Base-by-base conservation (phyloP, 2,888 invertebrate genomes). In the Agonopterix subpropinquella region DNA sequence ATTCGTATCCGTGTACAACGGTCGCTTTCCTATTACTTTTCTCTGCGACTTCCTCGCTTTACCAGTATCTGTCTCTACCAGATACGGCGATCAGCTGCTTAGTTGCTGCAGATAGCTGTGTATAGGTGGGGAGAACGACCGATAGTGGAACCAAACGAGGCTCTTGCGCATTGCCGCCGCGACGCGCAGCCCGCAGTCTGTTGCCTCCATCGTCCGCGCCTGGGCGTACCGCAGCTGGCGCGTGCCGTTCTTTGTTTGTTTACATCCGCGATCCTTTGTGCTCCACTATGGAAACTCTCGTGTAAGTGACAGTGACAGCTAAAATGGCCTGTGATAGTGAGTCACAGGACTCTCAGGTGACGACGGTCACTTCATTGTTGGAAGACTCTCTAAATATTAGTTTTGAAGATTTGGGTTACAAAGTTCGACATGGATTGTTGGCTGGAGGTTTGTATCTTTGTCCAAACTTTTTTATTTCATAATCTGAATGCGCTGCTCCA, bases 371-470 rank as follows among this genome's bases (percentile, higher is more conserved):
- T n/a, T 75, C 83, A 5, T 58, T 76, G 8, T 68, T 74, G 2
- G 87, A 86, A 58, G 84, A 86, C 58, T 73, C 90, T 28, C 83
- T 93, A 45, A 91, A 92, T 67, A 88, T 95, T 58, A 90, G 91
- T 55, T 95, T 94, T 70, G 87, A 89, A 65, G 89, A 93, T 64
- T 76, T 95, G 52, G 90, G 89, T 44, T 94, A 93, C 71, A 87
- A 87, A 15, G 92, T 94, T 8, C 89, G 90, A 53, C 89, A 90
- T 59, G 91, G 91, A 53, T 64, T 92, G 53, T 80, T 91, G 43
- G 76, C 73, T 57, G 81, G 83, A 85, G 90, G 92, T 92, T 80
- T 80, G 80, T 52, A 28, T 28, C 28, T 28, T 28, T 28, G 28
- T 28, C 28, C 28, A 7, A 28, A 28, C 28, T 28, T 28, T 18